Evolutionary conservation across 2,888 invertebrate genomes (phyloP).

Genomic region (Tenodera sinensis): DNA sequence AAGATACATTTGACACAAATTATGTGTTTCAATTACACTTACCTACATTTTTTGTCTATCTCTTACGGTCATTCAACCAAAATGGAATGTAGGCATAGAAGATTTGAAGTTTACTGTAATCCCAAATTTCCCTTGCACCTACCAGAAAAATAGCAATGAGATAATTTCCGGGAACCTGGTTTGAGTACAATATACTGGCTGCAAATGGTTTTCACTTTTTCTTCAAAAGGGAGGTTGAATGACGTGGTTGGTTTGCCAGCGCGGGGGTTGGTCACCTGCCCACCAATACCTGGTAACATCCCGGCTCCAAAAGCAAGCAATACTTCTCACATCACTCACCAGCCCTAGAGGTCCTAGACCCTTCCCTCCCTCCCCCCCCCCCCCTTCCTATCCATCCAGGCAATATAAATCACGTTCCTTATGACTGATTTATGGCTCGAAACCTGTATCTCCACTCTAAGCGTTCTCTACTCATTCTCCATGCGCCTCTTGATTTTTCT

Average conservation of each 20-base stretch:
- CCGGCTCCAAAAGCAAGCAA: background rate
- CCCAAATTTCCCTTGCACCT: no score
- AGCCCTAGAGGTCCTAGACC: conserved; percentile 1
- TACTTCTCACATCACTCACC: background rate
- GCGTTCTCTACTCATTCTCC: conserved; percentile 3
- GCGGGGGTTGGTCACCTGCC: background rate
- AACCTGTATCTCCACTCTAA: conserved; percentile 10
- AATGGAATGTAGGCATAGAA: no score
- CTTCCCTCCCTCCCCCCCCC: background rate
- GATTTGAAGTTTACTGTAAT: no score
- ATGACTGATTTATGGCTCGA: conserved; percentile 22
- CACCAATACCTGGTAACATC: background rate
- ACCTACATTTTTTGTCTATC: no score
- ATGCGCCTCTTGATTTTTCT: background rate
- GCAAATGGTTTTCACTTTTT: no score
- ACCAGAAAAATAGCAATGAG: no score
- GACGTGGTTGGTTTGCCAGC: background rate
- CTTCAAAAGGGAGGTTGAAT: no score
- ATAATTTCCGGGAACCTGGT: no score
- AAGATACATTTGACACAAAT: no score
- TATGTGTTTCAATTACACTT: no score
- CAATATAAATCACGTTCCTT: conserved; percentile 18
- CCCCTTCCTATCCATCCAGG: background rate
- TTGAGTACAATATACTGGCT: no score
- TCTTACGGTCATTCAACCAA: no score